Evolutionary conservation across 2,113 vertebrate species (phyloP).

Genomic region (Scolopax mira): DNA sequence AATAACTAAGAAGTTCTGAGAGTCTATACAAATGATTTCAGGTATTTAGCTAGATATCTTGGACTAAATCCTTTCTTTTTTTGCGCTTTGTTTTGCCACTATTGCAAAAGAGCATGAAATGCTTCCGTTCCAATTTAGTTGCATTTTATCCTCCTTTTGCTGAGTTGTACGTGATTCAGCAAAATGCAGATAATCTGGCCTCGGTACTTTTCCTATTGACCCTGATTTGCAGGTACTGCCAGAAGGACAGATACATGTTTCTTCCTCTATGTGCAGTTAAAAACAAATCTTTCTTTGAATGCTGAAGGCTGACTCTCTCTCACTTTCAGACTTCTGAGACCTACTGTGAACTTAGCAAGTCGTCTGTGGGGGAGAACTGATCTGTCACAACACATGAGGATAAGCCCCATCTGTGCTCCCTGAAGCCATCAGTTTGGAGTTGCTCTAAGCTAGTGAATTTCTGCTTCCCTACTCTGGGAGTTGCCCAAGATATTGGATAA

Average conservation of each 20-base stretch:
- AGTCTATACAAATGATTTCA: neutral
- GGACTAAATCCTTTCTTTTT: neutral
- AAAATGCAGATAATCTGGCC: neutral
- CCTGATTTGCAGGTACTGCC: neutral
- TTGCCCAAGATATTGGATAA: neutral
- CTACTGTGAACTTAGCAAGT: constrained; percentile 37
- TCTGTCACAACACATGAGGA: constrained; percentile 10
- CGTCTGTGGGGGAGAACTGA: constrained; percentile 6
- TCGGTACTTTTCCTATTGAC: constrained; percentile 7
- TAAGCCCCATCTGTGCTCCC: constrained; percentile 30
- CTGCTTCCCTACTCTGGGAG: neutral
- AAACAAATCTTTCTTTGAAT: neutral
- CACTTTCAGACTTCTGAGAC: constrained; percentile 15
- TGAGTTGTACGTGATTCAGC: constrained; percentile 15
- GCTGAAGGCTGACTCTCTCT: constrained; percentile 10
- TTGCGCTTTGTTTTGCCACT: neutral
- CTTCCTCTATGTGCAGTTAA: neutral
- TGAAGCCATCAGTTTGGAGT: neutral
- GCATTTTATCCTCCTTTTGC: neutral
- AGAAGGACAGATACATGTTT: neutral
- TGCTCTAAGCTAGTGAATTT: neutral
- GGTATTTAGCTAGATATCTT: neutral
- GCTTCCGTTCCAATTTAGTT: neutral
- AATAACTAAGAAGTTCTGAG: neutral
- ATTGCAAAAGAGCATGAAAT: neutral